phyloP scores from a whole-genome alignment of 2,797 vertebrate species.

The Melopsittacus undulatus region DNA sequence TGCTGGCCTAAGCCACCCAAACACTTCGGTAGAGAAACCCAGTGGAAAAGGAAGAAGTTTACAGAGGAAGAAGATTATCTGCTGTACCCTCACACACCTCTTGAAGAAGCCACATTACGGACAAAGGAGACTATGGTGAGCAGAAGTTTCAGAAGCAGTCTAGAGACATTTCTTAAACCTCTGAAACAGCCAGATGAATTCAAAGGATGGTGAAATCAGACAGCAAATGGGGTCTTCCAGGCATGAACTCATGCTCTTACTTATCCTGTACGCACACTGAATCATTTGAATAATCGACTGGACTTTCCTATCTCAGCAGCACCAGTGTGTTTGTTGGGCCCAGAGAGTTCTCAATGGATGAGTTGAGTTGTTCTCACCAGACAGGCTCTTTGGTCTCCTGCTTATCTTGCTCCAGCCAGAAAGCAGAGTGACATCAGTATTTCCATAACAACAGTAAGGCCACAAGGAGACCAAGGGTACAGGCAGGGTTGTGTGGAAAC shows the following conservation, averaged over 20 bases:
- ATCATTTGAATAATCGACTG: neutral
- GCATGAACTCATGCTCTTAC: neutral
- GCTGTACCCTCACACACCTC: neutral
- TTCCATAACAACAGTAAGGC: slow-evolving; percentile 39
- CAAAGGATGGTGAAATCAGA: neutral
- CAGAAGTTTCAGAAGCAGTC: neutral
- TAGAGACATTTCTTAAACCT: neutral
- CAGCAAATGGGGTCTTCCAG: neutral
- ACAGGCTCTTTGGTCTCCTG: slow-evolving; percentile 53
- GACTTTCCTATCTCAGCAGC: slow-evolving; percentile 38
- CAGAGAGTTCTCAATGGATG: slow-evolving; percentile 34
- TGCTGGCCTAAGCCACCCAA: neutral
- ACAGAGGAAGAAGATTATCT: neutral
- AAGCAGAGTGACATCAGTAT: slow-evolving; percentile 38
- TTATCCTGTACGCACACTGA: neutral
- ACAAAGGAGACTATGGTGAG: neutral
- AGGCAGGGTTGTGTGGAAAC: neutral
- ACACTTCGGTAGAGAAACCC: neutral
- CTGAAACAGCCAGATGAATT: neutral
- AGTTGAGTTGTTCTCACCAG: slow-evolving; percentile 31
- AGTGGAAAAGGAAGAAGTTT: neutral
- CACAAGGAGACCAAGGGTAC: neutral
- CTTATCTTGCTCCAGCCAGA: slow-evolving; percentile 31
- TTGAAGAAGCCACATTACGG: neutral
- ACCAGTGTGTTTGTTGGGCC: neutral